A percentile compares a stretch with the other conserved stretches of the same genome.
phyloP scores from a whole-genome alignment of 2,113 vertebrate genomes.

The Spea multiplicata region DNA sequence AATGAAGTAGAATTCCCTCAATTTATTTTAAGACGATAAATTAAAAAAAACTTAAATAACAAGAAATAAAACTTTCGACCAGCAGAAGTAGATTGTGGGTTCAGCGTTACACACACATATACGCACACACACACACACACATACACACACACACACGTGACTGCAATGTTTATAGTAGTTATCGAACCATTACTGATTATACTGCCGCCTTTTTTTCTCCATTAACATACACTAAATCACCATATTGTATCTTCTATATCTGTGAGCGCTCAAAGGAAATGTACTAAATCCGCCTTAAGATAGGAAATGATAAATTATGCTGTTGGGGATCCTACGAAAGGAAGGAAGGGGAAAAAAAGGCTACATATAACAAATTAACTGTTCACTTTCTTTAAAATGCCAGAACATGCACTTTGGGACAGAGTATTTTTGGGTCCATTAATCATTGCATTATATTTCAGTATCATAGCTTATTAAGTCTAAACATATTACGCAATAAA shows the following conservation, averaged over 20 bases:
- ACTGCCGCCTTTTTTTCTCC: conserved; percentile 11
- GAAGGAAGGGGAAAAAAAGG: conserved; percentile 34
- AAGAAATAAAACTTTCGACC: not conserved
- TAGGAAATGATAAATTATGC: conserved; percentile 32
- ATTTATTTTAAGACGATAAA: no score
- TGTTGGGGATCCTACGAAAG: conserved; percentile 4
- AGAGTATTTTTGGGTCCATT: no score
- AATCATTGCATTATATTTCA: no score
- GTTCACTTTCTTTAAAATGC: not conserved
- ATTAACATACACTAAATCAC: conserved; percentile 31
- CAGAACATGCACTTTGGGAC: not conserved
- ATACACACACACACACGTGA: no score
- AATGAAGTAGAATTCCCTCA: no score
- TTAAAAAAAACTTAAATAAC: not conserved
- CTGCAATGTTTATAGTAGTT: no score
- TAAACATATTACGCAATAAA: no score
- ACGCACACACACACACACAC: no score
- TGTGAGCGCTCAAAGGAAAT: conserved; percentile 21
- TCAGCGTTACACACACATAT: no score
- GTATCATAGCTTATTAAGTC: no score
- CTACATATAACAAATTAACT: not conserved
- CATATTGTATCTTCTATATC: not conserved
- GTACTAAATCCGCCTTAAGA: conserved; percentile 13
- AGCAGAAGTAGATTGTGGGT: no score
- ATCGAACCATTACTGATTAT: not conserved